A percentile compares a stretch with the other conserved stretches of the same genome.
These are phyloP conservation scores for Sminthurides bifidus DNA, from an alignment of 1,140 invertebrate genomes.

Conservation along the genomic window DNA sequence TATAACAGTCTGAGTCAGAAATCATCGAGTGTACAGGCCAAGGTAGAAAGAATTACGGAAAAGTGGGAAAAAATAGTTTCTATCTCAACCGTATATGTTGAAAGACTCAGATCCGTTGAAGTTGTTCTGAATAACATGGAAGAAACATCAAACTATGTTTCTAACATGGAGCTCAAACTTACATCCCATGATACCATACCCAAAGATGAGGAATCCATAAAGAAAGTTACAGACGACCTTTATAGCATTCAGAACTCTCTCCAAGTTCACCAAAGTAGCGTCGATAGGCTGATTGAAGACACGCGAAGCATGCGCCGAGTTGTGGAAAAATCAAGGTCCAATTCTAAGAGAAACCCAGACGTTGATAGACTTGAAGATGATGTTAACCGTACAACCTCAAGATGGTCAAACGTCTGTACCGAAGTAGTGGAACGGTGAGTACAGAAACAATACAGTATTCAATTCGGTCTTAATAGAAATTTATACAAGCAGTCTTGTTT, in stretches of 20 bases:
- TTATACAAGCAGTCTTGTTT: not conserved
- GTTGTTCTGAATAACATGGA: conserved; percentile 76
- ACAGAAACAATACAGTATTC: not conserved
- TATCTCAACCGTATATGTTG: conserved; percentile 72
- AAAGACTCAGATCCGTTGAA: conserved; percentile 80
- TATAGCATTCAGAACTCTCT: conserved; percentile 67
- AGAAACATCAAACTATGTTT: conserved; percentile 74
- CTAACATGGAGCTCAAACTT: conserved; percentile 82
- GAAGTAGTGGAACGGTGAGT: conserved; percentile 76
- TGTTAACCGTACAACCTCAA: conserved; percentile 66
- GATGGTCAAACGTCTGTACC: conserved; percentile 82
- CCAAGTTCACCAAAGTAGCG: conserved; percentile 66
- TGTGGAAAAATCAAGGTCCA: conserved; percentile 67
- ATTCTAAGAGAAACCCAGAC: conserved; percentile 59
- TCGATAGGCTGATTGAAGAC: conserved; percentile 74
- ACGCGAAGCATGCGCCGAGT: conserved; percentile 70
- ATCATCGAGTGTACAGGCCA: conserved; percentile 79
- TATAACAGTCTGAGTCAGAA: conserved; percentile 71
- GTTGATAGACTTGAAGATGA: conserved; percentile 88
- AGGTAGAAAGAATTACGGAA: conserved; percentile 69
- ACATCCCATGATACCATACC: conserved; percentile 70
- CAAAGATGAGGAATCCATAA: conserved; percentile 61
- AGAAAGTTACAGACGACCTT: conserved; percentile 58
- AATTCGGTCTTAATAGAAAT: not conserved
- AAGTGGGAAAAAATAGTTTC: conserved; percentile 87